Conservation (phyloP, 2,797 vertebrate genomes). For the Pseudochaenichthys georgianus region DNA sequence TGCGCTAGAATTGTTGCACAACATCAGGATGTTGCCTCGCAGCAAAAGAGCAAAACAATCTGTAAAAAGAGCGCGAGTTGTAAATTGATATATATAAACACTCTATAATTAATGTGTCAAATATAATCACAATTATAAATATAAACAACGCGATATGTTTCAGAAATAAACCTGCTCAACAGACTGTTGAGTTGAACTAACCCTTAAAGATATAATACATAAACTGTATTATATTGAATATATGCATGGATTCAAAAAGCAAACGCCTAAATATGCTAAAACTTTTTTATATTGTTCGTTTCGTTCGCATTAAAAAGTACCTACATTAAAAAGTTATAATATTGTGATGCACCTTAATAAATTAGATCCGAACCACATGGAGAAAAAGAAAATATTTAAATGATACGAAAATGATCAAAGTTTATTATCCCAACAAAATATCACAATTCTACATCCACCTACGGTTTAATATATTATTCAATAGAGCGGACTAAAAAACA, state of each 20-base stretch:
- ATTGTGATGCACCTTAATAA: neutral
- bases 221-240: neutral
- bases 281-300: neutral
- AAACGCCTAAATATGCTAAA: neutral
- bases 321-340: neutral
- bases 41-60: conserved; percentile 2
- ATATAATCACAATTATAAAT: conserved; percentile 1
- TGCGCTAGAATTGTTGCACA: neutral
- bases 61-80: neutral
- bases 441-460: conserved; percentile 52
- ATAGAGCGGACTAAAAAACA: conserved; percentile 34
- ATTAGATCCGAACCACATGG: neutral
- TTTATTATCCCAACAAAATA: conserved; percentile 28
- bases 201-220: neutral
- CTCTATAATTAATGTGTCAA: neutral
- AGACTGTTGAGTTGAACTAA: neutral
- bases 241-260: neutral
- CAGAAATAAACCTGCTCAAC: neutral
- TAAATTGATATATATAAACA: neutral
- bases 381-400: conserved; percentile 9
- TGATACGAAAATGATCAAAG: neutral
- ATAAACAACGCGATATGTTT: neutral
- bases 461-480: conserved; percentile 45
- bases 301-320: neutral
- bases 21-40: neutral